Evolutionary conservation across 1,140 invertebrate genomes (phyloP), one percentile per base, ranked within the genome.

Genomic region (Pissodes strobi): DNA sequence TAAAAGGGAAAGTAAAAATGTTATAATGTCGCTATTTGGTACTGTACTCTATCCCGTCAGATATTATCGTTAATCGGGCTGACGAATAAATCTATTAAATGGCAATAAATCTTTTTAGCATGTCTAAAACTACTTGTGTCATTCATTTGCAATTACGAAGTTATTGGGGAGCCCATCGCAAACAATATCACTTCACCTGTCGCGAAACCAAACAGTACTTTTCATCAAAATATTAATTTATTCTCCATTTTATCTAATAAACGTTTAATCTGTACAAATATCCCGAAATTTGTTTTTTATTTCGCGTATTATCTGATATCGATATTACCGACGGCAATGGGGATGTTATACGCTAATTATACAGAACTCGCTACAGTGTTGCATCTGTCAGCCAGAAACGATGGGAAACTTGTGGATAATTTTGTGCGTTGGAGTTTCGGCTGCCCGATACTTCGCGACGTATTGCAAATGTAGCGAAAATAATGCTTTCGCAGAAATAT

Each of bases 171-270:
- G 1, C 30, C 13, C 30, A n/a, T n/a, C n/a, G n/a, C n/a, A n/a
- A n/a, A n/a, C n/a, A n/a, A n/a, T n/a, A n/a, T n/a, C n/a, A n/a
- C n/a, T n/a, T n/a, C n/a, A n/a, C n/a, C n/a, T 37, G 30, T 37
- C 30, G 13, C 30, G 30, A 37, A 37, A 37, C 30, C 2, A 9
- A 37, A 37, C 30, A 37, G 13, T 37, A 37, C 13, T 9, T 10
- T 37, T 37, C 30, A n/a, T 2, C 30, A 37, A 10, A 10, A 49
- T n/a, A 49, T 23, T 49, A 49, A 49, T 49, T 49, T 49, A 10
- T 49, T 8, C 12, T 12, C 9, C n/a, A 49, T 49, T 23, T 49
- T 12, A 49, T 49, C 46, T 37, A 25, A 25, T 21, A 49, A n/a
- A n/a, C 21, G 17, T 9, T 10, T 25, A 49, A 21, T 49, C 46